Conservation (phyloP, 2,888 invertebrate species). For the Cacoxenus indagator region DNA sequence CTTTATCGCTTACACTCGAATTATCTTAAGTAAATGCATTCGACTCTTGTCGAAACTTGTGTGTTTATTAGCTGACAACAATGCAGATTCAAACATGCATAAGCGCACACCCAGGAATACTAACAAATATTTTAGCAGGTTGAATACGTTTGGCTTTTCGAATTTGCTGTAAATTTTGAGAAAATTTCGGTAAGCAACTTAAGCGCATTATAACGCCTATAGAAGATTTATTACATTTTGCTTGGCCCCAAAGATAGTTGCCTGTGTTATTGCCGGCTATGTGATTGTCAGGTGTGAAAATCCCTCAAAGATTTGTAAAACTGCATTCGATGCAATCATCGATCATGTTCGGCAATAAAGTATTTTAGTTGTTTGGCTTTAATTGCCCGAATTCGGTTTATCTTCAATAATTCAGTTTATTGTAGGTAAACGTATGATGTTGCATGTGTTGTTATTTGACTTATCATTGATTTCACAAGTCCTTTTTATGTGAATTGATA, state of each 20-base stretch:
- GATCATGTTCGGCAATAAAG: background rate
- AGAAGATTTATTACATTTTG: background rate
- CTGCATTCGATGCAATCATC: slow-evolving; percentile 53
- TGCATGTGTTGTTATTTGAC: too few relatives aligned
- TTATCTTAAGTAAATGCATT: slow-evolving; percentile 58
- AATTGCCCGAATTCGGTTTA: slow-evolving; percentile 15
- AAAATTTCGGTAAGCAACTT: slow-evolving; percentile 1
- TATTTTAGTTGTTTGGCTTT: slow-evolving; percentile 11
- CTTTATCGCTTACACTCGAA: slow-evolving; percentile 36
- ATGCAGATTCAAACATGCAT: slow-evolving; percentile 19
- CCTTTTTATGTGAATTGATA: too few relatives aligned
- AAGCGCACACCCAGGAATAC: slow-evolving; percentile 1
- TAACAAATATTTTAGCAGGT: background rate
- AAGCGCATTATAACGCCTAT: background rate
- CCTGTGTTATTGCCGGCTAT: background rate
- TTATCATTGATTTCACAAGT: too few relatives aligned
- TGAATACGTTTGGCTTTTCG: background rate
- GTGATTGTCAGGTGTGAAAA: slow-evolving; percentile 49
- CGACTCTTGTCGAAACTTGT: slow-evolving; percentile 51
- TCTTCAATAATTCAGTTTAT: too few relatives aligned
- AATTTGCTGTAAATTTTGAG: too few relatives aligned
- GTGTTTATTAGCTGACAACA: slow-evolving; percentile 55
- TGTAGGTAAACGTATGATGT: too few relatives aligned
- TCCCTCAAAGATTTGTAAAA: slow-evolving; percentile 61
- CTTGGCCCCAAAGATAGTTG: background rate